These are phyloP conservation scores for Diaprepes abbreviatus DNA, from an alignment of 2,888 invertebrate species.

Conservation along the genomic window DNA sequence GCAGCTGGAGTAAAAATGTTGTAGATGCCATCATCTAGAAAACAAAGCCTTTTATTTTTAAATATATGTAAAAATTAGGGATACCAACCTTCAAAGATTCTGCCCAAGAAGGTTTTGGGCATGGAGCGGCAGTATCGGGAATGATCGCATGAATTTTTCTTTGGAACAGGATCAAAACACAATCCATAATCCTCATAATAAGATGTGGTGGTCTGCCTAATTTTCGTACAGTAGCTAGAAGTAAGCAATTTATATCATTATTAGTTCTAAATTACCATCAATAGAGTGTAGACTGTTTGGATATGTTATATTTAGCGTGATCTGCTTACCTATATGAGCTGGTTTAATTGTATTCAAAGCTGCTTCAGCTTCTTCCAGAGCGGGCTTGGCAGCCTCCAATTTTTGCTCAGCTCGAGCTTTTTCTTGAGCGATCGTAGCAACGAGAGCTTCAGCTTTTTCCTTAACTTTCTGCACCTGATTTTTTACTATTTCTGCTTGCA, in stretches of 20 bases:
- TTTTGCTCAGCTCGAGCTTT: slow-evolving; percentile 93
- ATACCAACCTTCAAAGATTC: slow-evolving; percentile 84
- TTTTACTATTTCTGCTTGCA: slow-evolving; percentile 95
- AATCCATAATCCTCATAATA: slow-evolving; percentile 99
- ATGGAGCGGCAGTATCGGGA: slow-evolving; percentile 84
- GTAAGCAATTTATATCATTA: too few species aligned
- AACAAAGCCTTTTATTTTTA: background rate
- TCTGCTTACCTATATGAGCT: slow-evolving; percentile 89
- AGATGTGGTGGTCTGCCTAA: slow-evolving; percentile 95
- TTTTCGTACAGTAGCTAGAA: slow-evolving; percentile 86
- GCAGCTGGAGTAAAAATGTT: slow-evolving; percentile 90
- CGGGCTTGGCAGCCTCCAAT: slow-evolving; percentile 95
- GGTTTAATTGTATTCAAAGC: slow-evolving; percentile 97
- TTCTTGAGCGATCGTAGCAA: slow-evolving; percentile 89
- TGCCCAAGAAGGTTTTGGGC: slow-evolving; percentile 96
- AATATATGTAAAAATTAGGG: too few species aligned
- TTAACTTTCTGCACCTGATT: slow-evolving; percentile 96
- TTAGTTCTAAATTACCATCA: too few species aligned
- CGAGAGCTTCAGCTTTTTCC: slow-evolving; percentile 93
- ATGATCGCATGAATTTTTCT: slow-evolving; percentile 86
- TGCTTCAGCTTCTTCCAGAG: slow-evolving; percentile 93
- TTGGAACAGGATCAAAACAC: slow-evolving; percentile 93
- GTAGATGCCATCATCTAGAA: slow-evolving; percentile 93
- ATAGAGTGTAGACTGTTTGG: too few species aligned
- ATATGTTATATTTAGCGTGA: too few species aligned